Base-by-base conservation (phyloP, 2,113 vertebrate species). In the Cyanocitta stelleri region DNA sequence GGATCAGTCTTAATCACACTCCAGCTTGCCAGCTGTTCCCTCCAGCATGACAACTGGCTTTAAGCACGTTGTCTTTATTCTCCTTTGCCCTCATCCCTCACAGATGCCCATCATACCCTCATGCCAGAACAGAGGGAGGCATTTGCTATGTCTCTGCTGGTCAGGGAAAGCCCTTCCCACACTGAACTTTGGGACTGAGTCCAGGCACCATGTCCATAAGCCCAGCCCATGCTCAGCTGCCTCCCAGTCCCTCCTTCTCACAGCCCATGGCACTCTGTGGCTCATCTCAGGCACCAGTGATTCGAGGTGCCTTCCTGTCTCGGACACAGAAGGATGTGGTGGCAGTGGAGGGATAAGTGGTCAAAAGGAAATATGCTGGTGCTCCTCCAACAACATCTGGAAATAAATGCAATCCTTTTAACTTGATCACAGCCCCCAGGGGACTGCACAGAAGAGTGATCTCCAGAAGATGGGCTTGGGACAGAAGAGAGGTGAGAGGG, bases 1-100 rank as follows among this genome's bases (percentile, higher is more conserved):
- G 73, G 59, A 80, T 85, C 74, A 87, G 46, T 39, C 48, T 63
- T 89, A 93, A 96, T 91, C 82, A 96, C 92, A 93, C 23, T 46
- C 37, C 1, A 1, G 29, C 79, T 71, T 93, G 87, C 89, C 91
- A 96, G 90, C 82, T 67, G 48, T 11, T 90, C 49, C 35, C 33
- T 72, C 37, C 49, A 46, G 7, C 16, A 8, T 32, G 51, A 88
- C 46, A 79, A 66, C 44, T 71, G 51, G 21, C 79, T 95, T 79
- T 39, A 61, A 78, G 64, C 61, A 61, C 18, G 2, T 56, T 63
- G 51, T 35, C 82, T 66, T 59, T 72, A 74, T 64, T 87, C 9
- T 80, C 61, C 77, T 88, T 79, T 58, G 26, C 24, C 46, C 32
- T 58, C 35, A 6, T 54, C 37, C 32, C 35, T 81, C 44, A 58